Percentiles rank a stretch among this genome's conserved stretches.
These are phyloP conservation scores for Idaea biselata DNA, from an alignment of 2,888 invertebrate species.

Conservation along the genomic window DNA sequence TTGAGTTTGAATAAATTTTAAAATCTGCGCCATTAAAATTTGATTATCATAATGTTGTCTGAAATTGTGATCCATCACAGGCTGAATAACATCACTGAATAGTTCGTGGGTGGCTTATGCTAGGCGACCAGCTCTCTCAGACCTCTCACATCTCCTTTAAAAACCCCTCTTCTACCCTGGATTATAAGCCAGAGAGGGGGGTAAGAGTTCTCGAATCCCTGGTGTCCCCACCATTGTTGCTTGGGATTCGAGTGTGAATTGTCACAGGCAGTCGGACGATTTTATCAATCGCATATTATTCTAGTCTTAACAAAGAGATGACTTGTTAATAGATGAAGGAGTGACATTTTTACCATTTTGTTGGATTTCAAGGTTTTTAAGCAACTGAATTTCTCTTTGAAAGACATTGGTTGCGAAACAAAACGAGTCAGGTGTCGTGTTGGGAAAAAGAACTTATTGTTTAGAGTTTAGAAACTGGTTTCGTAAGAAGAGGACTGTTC, in stretches of 20 bases:
- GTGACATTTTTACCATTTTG: too few species aligned
- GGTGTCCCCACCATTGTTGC: conserved; percentile 63
- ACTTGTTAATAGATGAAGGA: conserved; percentile 50
- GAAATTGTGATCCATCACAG: conserved; percentile 73
- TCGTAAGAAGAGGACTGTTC: too few species aligned
- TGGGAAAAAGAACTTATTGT: too few species aligned
- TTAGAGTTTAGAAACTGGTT: too few species aligned
- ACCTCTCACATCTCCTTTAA: conserved; percentile 46
- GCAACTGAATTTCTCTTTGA: too few species aligned
- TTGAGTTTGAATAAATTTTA: too few species aligned
- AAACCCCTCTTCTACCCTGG: conserved; percentile 33
- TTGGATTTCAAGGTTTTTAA: too few species aligned
- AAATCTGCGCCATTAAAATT: too few species aligned
- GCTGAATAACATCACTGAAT: conserved; percentile 72
- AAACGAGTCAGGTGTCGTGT: too few species aligned
- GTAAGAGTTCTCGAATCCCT: conserved; percentile 40
- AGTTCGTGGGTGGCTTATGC: conserved; percentile 65
- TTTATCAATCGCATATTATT: conserved; percentile 74
- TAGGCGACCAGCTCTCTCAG: conserved; percentile 45
- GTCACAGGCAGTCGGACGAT: conserved; percentile 70
- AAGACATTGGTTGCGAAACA: too few species aligned
- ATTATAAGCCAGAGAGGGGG: conserved; percentile 36
- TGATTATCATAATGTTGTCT: conserved; percentile 72
- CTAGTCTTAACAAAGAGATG: conserved; percentile 62
- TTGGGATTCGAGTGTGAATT: conserved; percentile 72